Base-by-base conservation (phyloP, 2,113 vertebrate species). In the Beaufortia kweichowensis region DNA sequence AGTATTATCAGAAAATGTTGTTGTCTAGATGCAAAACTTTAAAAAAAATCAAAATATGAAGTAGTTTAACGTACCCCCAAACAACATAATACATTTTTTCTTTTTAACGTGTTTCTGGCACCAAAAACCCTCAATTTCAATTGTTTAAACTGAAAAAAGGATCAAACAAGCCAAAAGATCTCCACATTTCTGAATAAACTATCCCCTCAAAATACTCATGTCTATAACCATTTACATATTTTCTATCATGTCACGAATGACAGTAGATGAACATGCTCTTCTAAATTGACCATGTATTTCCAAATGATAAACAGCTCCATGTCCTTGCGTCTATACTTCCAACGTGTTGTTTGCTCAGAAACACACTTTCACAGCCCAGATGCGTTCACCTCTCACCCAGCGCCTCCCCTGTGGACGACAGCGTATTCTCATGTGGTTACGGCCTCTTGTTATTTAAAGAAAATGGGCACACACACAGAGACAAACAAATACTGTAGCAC, bases 371-470 rank as follows among this genome's bases (percentile, higher is more conserved):
- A 70, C 12, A 60, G 53, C 29, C 14, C 28, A 23, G 11, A 46
- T 65, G 23, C 23, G 11, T 69, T 71, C 21, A 77, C 76, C 65
- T 77, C 56, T 60, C 65, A 50, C 65, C 65, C 12, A 19, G 31
- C 56, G 21, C 28, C 28, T 62, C 28, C 41, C 43, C 26, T 35
- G 21, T 39, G 63, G 64, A 35, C 24, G 33, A 41, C 24, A 29
- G 29, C 12, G 14, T 43, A 53, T 23, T 46, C 48, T 66, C 33
- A 8, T 31, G 53, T 48, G 28, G 50, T 53, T 57, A 15, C 63
- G 50, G 28, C 23, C 57, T 63, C 67, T 41, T 64, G 61, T 72
- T 81, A 71, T 81, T 75, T 71, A 50, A 57, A 39, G 24, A 56
- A 55, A 57, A 48, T 61, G 35, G n/a, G 31, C 46, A 56, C 57